phyloP scores from a whole-genome alignment of 2,113 vertebrate species.

The Odontophorus gujanensis region DNA sequence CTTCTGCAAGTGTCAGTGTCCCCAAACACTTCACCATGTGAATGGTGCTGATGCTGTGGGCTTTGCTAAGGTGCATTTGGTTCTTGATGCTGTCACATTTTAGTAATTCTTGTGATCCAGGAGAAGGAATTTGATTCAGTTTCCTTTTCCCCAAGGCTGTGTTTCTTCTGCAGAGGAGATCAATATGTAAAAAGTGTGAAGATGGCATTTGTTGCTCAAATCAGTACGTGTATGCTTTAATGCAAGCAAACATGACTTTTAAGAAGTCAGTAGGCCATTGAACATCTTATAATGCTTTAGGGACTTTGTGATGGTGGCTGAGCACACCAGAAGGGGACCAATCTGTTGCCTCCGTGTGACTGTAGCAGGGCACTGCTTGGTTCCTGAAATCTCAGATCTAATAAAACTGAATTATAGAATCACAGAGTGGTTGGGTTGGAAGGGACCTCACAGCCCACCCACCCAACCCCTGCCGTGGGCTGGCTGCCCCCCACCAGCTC shows the following conservation, averaged over 20 bases:
- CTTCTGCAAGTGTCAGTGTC: not conserved
- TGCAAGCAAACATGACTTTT: not conserved
- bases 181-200: not conserved
- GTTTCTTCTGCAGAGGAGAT: not conserved
- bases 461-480: no score
- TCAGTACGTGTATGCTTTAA: not conserved
- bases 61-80: not conserved
- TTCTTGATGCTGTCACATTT: not conserved
- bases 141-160: not conserved
- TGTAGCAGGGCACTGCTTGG: not conserved
- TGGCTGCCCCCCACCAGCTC: no score
- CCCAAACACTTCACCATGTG: not conserved
- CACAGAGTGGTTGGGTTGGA: not conserved
- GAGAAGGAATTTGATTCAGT: not conserved
- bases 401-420: not conserved
- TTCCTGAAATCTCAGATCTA: not conserved
- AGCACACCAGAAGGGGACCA: not conserved
- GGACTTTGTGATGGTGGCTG: not conserved
- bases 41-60: fast-evolving
- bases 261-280: not conserved
- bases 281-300: not conserved
- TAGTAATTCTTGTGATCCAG: not conserved
- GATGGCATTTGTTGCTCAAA: not conserved
- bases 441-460: not conserved
- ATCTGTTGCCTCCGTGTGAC: not conserved